Percentiles rank a stretch among this genome's conserved stretches.
phyloP scores from a whole-genome alignment of 2,113 vertebrate genomes.

The Syngnathus scovelli region DNA sequence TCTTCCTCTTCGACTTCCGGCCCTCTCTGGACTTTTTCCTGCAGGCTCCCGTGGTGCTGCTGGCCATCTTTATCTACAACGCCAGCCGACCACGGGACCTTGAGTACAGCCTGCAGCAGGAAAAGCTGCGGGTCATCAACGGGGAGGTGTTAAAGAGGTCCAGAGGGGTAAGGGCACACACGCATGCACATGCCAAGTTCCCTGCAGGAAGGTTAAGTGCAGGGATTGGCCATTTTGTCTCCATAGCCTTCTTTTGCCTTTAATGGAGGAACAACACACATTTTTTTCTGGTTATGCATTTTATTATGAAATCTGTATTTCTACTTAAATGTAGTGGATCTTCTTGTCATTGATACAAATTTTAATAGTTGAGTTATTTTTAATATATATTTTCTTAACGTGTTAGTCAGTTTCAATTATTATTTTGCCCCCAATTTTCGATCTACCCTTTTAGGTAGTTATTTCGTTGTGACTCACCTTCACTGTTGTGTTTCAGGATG shows the following conservation, averaged over 20 bases:
- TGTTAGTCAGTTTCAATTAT: no score
- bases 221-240: not conserved
- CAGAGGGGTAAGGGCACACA: slow-evolving; percentile 78
- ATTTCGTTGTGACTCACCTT: no score
- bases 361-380: no score
- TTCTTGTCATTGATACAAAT: no score
- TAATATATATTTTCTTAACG: no score
- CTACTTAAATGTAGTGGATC: no score
- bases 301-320: no score
- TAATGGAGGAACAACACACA: not conserved
- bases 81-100: slow-evolving; percentile 72
- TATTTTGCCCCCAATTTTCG: no score
- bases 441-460: not conserved
- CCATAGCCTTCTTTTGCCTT: not conserved
- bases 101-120: slow-evolving; percentile 72
- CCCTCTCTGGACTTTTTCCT: slow-evolving; percentile 91
- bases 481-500: slow-evolving; percentile 74
- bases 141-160: slow-evolving; percentile 83
- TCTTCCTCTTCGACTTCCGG: slow-evolving; percentile 87
- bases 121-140: slow-evolving; percentile 78
- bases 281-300: no score
- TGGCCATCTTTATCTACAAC: slow-evolving; percentile 95
- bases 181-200: slow-evolving; percentile 17
- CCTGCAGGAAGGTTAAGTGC: slow-evolving; percentile 17
- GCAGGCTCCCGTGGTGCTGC: slow-evolving; percentile 88